Base-by-base conservation (phyloP, 1,140 invertebrate genomes). In the Archivesica marissinica region DNA sequence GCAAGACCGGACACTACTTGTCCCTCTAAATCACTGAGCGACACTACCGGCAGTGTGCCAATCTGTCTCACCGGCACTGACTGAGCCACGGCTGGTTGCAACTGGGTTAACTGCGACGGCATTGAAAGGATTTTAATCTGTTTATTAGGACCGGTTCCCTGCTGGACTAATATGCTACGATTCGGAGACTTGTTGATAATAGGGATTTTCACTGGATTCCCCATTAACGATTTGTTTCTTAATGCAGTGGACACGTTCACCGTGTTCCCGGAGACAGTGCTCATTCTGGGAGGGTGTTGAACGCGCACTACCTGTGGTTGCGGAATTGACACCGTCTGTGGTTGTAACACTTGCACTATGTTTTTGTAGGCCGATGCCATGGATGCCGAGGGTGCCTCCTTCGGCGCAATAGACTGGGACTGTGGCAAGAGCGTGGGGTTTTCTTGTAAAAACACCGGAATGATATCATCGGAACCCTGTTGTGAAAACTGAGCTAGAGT, bases 401-500 rank as follows among this genome's bases (percentile, higher is more conserved):
- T 44, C 4, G 25, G 23, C 30, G 35, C 9, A 72, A 72, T 44
- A 17, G 33, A 33, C 6, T 20, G 0, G 3, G 44, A 3, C 25
- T 50, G 44, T 28, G 33, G 41, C 20, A 17, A 23, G 0, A 47
- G 23, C 13, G 15, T 50, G 4, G n/a, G 13, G 33, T 68, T 79
- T 66, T 79, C 77, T n/a, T 79, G 77, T 38, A 79, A 33, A 44
- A 79, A 79, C 2, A 79, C 59, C 7, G 77, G 77, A 30, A 79
- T 66, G 3, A 79, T 64, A 44, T 50, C 77, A 4, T 79, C 77
- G n/a, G 41, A 33, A 64, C 23, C 77, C 33, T 83, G 80, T n/a
- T 83, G 80, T 23, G 80, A 83, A 47, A 83, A 56, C 39, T 83
- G 80, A 41, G 80, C 80, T 4, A 83, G 68, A 13, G 80, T 83